Percentiles rank a stretch among this genome's conserved stretches.
These are phyloP conservation scores for Mormyrus proboscirostris DNA, from an alignment of 2,797 vertebrate genomes.

Conservation along the genomic window DNA sequence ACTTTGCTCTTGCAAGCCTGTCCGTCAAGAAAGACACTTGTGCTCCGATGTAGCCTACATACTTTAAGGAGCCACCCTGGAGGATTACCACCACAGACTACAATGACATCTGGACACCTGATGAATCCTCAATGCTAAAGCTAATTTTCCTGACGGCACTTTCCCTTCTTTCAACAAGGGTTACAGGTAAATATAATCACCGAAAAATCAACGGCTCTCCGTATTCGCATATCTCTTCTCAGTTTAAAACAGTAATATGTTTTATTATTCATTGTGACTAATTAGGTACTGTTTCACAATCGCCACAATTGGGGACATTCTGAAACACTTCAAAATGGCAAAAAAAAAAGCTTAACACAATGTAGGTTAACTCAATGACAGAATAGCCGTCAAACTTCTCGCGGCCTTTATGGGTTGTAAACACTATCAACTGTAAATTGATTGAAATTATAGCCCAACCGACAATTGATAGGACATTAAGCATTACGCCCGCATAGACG, in stretches of 20 bases:
- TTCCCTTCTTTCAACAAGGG: neutral
- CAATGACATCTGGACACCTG: neutral
- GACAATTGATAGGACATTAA: neutral
- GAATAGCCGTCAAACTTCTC: no score
- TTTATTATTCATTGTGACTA: neutral
- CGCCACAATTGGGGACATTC: neutral
- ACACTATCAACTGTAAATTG: neutral
- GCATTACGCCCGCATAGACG: neutral
- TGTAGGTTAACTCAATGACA: no score
- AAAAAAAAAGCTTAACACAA: neutral
- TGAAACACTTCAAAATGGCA: neutral
- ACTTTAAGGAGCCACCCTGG: neutral
- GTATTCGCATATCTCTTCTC: neutral
- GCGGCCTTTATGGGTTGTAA: no score
- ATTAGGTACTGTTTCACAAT: neutral
- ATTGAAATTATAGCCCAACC: neutral
- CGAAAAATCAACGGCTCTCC: neutral
- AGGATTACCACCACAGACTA: neutral
- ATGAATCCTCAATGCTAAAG: neutral
- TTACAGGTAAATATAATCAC: conserved; percentile 18
- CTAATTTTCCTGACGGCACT: neutral
- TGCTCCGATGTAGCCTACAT: neutral
- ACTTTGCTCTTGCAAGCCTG: neutral
- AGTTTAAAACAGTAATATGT: neutral
- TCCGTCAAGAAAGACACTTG: neutral